phyloP scores from a whole-genome alignment of 2,888 invertebrate species.

The Caradrina clavipalpis region DNA sequence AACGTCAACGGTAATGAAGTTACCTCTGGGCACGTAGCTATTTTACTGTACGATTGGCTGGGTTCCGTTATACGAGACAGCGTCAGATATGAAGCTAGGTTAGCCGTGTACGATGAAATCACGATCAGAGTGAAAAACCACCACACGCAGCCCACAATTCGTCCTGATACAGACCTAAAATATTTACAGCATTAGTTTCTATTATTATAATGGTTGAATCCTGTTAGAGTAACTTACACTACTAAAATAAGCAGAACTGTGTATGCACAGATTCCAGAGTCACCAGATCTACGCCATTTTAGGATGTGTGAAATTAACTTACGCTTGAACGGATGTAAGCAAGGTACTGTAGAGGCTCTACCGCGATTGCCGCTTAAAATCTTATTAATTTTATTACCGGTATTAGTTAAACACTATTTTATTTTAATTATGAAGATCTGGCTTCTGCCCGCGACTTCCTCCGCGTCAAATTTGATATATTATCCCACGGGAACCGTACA shows the following conservation, averaged over 20 bases:
- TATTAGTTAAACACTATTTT: too few species aligned
- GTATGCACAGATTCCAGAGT: too few species aligned
- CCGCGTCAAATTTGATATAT: too few species aligned
- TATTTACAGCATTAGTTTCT: constrained; percentile 14
- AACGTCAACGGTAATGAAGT: constrained; percentile 32
- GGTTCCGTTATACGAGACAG: constrained; percentile 98
- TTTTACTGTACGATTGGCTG: constrained; percentile 90
- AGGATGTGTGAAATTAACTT: too few species aligned
- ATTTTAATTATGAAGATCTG: too few species aligned
- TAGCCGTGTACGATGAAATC: constrained; percentile 99
- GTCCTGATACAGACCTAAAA: constrained; percentile 94
- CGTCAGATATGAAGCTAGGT: constrained; percentile 98
- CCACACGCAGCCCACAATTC: constrained; percentile 99
- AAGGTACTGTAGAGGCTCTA: too few species aligned
- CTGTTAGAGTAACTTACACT: not conserved
- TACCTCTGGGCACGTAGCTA: constrained; percentile 83
- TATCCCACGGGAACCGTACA: too few species aligned
- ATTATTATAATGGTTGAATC: not conserved
- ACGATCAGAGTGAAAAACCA: constrained; percentile 99
- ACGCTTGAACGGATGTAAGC: too few species aligned
- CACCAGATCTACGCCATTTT: too few species aligned
- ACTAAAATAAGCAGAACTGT: not conserved
- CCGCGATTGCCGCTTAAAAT: too few species aligned
- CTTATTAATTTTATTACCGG: too few species aligned
- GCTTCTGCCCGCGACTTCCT: too few species aligned